A percentile compares a stretch with the other conserved stretches of the same genome.
Evolutionary conservation across 2,113 vertebrate genomes (phyloP).

Genomic region (Jacana jacana): DNA sequence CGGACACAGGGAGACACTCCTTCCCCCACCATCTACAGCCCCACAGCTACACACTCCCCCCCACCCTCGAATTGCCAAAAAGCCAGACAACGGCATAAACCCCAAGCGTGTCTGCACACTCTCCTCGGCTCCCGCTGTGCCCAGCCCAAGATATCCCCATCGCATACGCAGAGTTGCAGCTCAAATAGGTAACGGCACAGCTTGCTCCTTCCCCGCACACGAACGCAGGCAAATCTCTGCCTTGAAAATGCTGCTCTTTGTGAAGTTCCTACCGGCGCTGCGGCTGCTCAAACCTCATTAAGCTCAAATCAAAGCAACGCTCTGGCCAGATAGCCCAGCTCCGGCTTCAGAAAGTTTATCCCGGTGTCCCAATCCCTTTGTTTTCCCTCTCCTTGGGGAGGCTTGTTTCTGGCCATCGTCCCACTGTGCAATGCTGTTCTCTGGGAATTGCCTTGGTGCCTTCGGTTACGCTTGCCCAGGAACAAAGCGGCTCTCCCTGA

Average conservation of each 20-base stretch:
- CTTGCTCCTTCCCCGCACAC: neutral
- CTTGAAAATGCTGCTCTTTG: neutral
- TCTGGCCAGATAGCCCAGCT: neutral
- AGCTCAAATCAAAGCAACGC: neutral
- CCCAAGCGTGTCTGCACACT: neutral
- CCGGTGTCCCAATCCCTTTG: neutral
- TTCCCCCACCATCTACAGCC: accelerated
- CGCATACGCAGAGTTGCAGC: accelerated
- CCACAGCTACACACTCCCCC: neutral
- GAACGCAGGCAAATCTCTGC: accelerated
- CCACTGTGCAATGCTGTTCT: neutral
- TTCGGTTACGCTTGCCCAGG: neutral
- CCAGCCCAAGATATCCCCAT: neutral
- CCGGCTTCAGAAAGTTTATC: neutral
- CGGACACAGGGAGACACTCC: neutral
- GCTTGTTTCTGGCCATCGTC: neutral
- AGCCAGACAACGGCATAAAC: accelerated
- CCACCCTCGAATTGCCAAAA: neutral
- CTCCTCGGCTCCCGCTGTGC: accelerated
- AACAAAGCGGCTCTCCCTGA: neutral
- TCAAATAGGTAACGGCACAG: accelerated
- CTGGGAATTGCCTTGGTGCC: neutral
- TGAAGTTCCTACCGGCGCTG: accelerated
- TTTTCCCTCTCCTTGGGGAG: neutral
- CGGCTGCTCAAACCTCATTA: neutral